Percentiles rank a stretch among this genome's conserved stretches.
Evolutionary conservation across 2,797 vertebrate genomes (phyloP).

Genomic region (Megaceryle alcyon): DNA sequence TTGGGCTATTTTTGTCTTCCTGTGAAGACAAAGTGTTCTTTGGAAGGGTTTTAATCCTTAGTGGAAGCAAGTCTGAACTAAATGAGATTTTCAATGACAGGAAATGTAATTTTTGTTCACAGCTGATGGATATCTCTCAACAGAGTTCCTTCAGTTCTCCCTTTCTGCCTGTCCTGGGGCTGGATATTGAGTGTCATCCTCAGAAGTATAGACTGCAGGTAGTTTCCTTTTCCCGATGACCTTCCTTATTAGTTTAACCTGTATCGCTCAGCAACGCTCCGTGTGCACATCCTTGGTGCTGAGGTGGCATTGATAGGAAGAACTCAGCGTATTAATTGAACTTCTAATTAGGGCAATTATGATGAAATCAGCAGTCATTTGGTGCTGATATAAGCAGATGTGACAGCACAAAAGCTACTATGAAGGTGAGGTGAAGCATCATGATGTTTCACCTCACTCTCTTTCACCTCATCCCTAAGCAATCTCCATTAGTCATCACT

Average conservation of each 20-base stretch:
- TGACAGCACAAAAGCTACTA: slow-evolving; percentile 53
- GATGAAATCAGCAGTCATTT: slow-evolving; percentile 65
- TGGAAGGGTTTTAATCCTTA: slow-evolving; percentile 57
- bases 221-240: slow-evolving; percentile 34
- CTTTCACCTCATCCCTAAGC: not conserved
- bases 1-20: slow-evolving; percentile 42
- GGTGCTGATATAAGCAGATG: slow-evolving; percentile 63
- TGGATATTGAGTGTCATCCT: slow-evolving; percentile 41
- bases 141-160: slow-evolving; percentile 27
- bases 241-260: not conserved
- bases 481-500: not conserved
- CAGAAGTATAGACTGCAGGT: not conserved
- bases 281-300: not conserved
- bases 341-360: slow-evolving; percentile 60
- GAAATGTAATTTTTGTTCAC: slow-evolving; percentile 64
- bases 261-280: not conserved
- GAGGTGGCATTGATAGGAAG: slow-evolving; percentile 27
- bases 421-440: slow-evolving; percentile 57
- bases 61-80: slow-evolving; percentile 59
- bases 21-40: slow-evolving; percentile 49
- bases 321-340: slow-evolving; percentile 65
- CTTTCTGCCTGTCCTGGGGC: slow-evolving; percentile 40
- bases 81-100: slow-evolving; percentile 50
- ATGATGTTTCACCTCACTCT: not conserved
- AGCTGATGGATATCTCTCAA: slow-evolving; percentile 61